Evolutionary conservation across 2,888 invertebrate species (phyloP), one percentile per base, ranked within the genome.

Genomic region (Drosophila setosimentum): DNA sequence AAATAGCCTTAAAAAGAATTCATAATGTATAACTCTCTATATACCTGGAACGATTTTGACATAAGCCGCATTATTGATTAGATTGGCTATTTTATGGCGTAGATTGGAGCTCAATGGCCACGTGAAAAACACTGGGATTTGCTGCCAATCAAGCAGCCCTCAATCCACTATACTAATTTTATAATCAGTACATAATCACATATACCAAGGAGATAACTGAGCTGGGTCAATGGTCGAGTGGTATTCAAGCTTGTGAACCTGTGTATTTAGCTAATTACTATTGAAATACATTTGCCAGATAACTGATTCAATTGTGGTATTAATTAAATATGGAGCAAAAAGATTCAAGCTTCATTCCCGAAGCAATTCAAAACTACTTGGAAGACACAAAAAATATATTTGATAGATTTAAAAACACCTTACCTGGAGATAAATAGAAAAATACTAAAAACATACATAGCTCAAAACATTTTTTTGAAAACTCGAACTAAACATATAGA

Each of bases 191-290:
- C 80, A 76, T 60, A 76, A 55, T 58, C 53, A 62, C 29, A 59
- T 42, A 27, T 21, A 13, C 21, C 21, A 1, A 75, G 11, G 37
- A 64, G 50, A 53, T 76, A 78, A 73, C 65, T 55, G 53, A 53
- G 32, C 21, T 27, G 45, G 80, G 80, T 67, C 76, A 78, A 80
- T 76, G 78, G 49, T 78, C 80, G 78, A 78, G 80, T 78, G 61
- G 58, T 40, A 53, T 40, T 59, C 58, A 67, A 58, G 32, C 40
- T 30, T 66, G 27, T 63, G 33, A 18, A 60, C 42, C 60, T 35
- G 32, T 66, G 16, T 29, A 60, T 53, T 63, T 24, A 59, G 55
- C 30, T 74, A 24, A 55, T 51, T 68, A 63, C 59, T 62, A 76
- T 73, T 73, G 51, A 33, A 61, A 66, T 60, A 49, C 29, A 3